Evolutionary conservation across 2,888 invertebrate species (phyloP).

Genomic region (Keiferia lycopersicella): DNA sequence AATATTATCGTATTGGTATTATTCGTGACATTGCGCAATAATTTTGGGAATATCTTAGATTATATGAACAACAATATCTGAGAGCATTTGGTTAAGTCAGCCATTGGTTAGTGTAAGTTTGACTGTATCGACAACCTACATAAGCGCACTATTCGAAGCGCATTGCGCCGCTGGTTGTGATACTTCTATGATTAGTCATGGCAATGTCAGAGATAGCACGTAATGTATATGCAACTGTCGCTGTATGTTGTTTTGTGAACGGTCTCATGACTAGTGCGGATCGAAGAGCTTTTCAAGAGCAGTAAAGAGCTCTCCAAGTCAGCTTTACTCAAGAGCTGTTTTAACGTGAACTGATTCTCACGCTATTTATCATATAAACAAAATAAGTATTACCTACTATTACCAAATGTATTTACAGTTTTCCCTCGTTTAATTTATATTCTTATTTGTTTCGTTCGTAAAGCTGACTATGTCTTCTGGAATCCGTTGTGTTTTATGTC

Average conservation of each 20-base stretch:
- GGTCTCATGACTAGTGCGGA: neutral
- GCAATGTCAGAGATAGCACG: too few species aligned
- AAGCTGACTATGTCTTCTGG: too few species aligned
- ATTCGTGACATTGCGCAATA: neutral
- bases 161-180: too few species aligned
- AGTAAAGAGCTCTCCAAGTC: neutral
- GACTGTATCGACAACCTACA: too few species aligned
- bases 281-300: neutral
- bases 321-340: neutral
- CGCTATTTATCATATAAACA: neutral
- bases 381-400: neutral
- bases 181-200: too few species aligned
- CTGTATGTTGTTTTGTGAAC: neutral
- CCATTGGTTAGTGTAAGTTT: neutral
- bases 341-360: conserved; percentile 1
- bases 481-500: too few species aligned
- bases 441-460: too few species aligned
- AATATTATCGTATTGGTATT: too few species aligned
- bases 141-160: too few species aligned
- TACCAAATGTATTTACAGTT: too few species aligned
- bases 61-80: neutral
- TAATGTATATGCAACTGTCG: too few species aligned
- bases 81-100: neutral
- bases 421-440: too few species aligned
- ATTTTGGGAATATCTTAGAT: neutral